Evolutionary conservation across 2,797 vertebrate species (phyloP).

Genomic region (Fistularia tabacaria): DNA sequence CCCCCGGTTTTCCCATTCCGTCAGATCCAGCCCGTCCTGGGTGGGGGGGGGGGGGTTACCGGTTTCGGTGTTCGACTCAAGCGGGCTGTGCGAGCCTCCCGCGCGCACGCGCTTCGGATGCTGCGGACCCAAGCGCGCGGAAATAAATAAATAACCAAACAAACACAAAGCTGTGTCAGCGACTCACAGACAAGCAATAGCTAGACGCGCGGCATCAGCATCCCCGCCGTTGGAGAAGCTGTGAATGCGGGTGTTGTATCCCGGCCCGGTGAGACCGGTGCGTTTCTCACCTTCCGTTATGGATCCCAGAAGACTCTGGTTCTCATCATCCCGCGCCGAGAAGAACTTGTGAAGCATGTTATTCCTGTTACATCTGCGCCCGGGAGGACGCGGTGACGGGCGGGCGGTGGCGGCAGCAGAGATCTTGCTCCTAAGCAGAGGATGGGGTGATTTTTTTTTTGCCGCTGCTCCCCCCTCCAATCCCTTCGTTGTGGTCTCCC

Average conservation of each 20-base stretch:
- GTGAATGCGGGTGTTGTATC: too few species aligned
- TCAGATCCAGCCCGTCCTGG: neutral
- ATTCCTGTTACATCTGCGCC: constrained; percentile 39
- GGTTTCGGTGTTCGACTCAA: too few species aligned
- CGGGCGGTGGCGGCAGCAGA: constrained; percentile 40
- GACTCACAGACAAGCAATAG: constrained; percentile 27
- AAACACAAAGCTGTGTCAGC: constrained; percentile 58
- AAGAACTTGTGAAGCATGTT: constrained; percentile 74
- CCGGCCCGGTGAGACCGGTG: neutral
- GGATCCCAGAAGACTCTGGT: constrained; percentile 69
- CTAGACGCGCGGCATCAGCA: constrained; percentile 24
- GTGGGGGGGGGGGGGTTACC: too few species aligned
- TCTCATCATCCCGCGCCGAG: constrained; percentile 70
- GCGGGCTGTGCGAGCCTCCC: too few species aligned
- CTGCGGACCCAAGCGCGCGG: constrained; percentile 36
- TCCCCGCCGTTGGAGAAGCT: constrained; percentile 3
- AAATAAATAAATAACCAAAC: neutral
- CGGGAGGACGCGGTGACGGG: constrained; percentile 29
- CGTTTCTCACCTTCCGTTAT: constrained; percentile 64
- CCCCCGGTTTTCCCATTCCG: constrained; percentile 26
- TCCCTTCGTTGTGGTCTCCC: constrained; percentile 44
- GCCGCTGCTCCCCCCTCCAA: constrained; percentile 1
- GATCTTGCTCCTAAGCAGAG: constrained; percentile 31
- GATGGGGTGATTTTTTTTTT: constrained; percentile 47
- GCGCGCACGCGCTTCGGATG: constrained; percentile 17